phyloP scores from a whole-genome alignment of 1,140 invertebrate species.

The Teleopsis dalmanni region DNA sequence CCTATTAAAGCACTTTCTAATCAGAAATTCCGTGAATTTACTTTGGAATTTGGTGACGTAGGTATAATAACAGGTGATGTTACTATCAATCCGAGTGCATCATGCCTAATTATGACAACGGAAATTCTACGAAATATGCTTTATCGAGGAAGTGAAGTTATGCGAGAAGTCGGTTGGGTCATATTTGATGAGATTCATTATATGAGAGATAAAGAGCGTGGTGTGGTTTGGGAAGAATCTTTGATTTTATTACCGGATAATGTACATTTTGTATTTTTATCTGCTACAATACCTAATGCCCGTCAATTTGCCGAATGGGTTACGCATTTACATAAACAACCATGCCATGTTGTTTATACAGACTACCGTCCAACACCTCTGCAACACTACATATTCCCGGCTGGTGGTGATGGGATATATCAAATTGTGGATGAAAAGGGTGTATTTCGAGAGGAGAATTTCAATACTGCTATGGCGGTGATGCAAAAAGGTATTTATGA shows the following conservation, averaged over 20 bases:
- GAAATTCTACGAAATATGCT: slow-evolving; percentile 99
- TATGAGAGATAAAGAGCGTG: slow-evolving; percentile 98
- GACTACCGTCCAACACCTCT: slow-evolving; percentile 95
- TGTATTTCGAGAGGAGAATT: slow-evolving; percentile 95
- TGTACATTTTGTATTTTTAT: slow-evolving; percentile 97
- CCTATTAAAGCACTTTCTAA: slow-evolving; percentile 99
- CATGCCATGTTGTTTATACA: slow-evolving; percentile 98
- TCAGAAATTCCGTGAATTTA: slow-evolving; percentile 98
- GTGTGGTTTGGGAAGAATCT: slow-evolving; percentile 98
- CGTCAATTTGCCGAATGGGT: slow-evolving; percentile 99
- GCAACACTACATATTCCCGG: slow-evolving; percentile 94
- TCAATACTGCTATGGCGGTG: slow-evolving; percentile 89
- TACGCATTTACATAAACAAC: slow-evolving; percentile 89
- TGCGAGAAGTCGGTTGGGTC: slow-evolving; percentile 99
- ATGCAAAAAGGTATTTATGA: slow-evolving; percentile 56
- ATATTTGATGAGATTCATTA: slow-evolving; percentile 99
- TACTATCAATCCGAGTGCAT: slow-evolving; percentile 96
- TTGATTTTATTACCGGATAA: slow-evolving; percentile 95
- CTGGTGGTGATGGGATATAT: slow-evolving; percentile 89
- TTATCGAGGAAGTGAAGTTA: slow-evolving; percentile 95
- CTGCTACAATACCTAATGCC: slow-evolving; percentile 99
- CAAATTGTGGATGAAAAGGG: slow-evolving; percentile 93
- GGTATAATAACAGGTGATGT: slow-evolving; percentile 98
- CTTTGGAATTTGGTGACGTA: slow-evolving; percentile 96
- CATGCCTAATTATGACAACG: slow-evolving; percentile 99